Evolutionary conservation across 2,888 invertebrate species (phyloP).

Genomic region (Netelia virgata): DNA sequence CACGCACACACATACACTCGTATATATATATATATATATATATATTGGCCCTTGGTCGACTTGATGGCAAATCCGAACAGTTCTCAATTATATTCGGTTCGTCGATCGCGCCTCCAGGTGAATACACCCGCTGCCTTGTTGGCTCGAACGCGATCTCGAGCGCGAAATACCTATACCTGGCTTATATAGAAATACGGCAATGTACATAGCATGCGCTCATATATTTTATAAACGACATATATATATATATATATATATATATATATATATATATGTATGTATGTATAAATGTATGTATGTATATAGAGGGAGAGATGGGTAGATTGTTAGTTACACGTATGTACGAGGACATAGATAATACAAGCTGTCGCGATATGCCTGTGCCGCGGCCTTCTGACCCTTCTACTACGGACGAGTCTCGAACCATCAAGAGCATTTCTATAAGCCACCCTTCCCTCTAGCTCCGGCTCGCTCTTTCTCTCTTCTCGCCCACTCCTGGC

Average conservation of each 20-base stretch:
- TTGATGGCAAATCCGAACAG: slow-evolving; percentile 62
- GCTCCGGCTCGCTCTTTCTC: neutral
- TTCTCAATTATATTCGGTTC: slow-evolving; percentile 73
- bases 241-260: neutral
- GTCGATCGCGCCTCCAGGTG: slow-evolving; percentile 73
- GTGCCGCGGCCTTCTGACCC: slow-evolving; percentile 53
- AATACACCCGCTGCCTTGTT: slow-evolving; percentile 69
- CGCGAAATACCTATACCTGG: slow-evolving; percentile 43
- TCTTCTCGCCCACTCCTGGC: neutral
- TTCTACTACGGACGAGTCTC: slow-evolving; percentile 14
- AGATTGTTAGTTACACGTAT: neutral
- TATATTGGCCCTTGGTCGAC: slow-evolving; percentile 37
- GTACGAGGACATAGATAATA: slow-evolving; percentile 14
- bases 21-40: neutral
- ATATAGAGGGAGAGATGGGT: neutral
- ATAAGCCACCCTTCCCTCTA: slow-evolving; percentile 12
- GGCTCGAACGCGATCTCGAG: slow-evolving; percentile 60
- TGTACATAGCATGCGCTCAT: neutral
- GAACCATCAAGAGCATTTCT: slow-evolving; percentile 24
- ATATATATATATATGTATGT: neutral
- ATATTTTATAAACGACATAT: neutral
- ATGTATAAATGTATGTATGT: neutral
- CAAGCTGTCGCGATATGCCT: slow-evolving; percentile 48
- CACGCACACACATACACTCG: neutral
- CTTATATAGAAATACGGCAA: neutral